These are phyloP conservation scores for Pelusios castaneus DNA, from an alignment of 2,113 vertebrate species.

Conservation along the genomic window DNA sequence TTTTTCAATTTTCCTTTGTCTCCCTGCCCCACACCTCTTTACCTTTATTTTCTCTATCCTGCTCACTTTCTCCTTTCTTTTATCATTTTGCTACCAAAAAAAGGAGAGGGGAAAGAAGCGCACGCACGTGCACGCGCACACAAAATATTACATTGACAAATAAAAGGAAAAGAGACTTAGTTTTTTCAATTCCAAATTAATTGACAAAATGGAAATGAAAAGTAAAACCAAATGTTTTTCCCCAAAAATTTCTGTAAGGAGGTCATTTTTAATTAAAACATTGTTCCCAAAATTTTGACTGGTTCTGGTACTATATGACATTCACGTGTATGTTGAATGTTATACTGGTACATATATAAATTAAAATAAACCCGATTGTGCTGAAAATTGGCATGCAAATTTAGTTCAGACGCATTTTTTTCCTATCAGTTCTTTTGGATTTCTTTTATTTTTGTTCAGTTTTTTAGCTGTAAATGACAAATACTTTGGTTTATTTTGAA, in stretches of 20 bases:
- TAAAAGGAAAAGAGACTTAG: background rate
- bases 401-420: background rate
- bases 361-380: background rate
- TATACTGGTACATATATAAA: background rate
- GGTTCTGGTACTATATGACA: background rate
- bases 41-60: background rate
- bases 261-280: background rate
- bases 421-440: background rate
- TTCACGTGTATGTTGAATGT: background rate
- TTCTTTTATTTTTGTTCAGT: background rate
- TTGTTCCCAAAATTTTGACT: background rate
- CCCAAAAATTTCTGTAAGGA: background rate
- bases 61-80: background rate
- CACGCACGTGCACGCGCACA: too few relatives aligned
- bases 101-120: background rate
- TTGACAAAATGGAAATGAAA: background rate
- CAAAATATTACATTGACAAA: background rate
- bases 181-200: background rate
- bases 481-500: background rate
- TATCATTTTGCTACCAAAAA: background rate
- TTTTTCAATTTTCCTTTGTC: background rate
- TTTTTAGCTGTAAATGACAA: background rate
- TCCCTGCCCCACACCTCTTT: fast-evolving
- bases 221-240: background rate
- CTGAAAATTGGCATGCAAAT: background rate